These are phyloP conservation scores for Gorsachius goisagi DNA, from an alignment of 2,113 vertebrate species.

Conservation along the genomic window DNA sequence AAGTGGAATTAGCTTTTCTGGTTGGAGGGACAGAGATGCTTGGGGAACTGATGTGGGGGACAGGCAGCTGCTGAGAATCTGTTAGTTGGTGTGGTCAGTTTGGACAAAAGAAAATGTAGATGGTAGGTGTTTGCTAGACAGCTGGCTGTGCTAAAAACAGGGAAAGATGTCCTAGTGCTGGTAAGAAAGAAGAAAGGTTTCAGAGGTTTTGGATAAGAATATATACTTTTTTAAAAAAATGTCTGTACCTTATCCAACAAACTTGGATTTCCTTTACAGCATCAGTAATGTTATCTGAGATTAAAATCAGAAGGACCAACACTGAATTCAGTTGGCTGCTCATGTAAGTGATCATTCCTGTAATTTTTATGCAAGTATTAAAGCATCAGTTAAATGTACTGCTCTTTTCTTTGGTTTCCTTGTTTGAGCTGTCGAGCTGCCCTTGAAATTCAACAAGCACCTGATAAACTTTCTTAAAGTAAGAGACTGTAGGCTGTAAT, in stretches of 20 bases:
- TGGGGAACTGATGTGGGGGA: neutral
- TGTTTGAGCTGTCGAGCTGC: neutral
- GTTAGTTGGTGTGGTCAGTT: neutral
- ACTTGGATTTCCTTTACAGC: neutral
- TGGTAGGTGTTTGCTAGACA: neutral
- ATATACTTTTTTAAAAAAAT: too few species aligned
- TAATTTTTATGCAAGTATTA: neutral
- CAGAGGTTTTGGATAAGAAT: neutral
- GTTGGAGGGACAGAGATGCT: neutral
- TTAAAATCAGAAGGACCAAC: neutral
- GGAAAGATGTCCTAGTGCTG: neutral
- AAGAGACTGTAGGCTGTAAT: neutral
- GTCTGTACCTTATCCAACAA: neutral
- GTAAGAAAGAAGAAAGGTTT: neutral
- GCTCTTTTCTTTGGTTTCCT: neutral
- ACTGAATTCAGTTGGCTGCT: neutral
- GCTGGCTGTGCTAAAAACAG: neutral
- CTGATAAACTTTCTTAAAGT: neutral
- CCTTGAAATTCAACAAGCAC: neutral
- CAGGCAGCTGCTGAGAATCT: neutral
- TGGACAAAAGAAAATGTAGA: neutral
- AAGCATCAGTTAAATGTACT: neutral
- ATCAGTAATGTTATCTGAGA: neutral
- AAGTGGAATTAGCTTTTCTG: neutral
- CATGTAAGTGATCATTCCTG: neutral